phyloP scores from a whole-genome alignment of 2,888 invertebrate species.

The Andrena praecox region DNA sequence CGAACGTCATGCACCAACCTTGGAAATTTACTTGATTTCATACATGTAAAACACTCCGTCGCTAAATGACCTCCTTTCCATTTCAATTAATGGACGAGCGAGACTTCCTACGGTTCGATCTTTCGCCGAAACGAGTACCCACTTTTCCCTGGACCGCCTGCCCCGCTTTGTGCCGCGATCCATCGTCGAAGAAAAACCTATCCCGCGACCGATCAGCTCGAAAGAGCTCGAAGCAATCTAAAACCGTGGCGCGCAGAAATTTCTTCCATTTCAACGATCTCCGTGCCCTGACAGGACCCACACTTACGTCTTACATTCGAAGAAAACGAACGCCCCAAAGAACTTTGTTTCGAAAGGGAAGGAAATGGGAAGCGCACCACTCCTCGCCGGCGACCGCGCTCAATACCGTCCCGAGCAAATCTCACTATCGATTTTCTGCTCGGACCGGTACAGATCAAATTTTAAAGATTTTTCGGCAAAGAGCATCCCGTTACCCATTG shows the following conservation, averaged over 20 bases:
- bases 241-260: conserved; percentile 58
- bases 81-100: conserved; percentile 50
- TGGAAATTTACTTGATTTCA: conserved; percentile 4
- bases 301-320: conserved; percentile 41
- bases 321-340: conserved; percentile 28
- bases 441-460: not conserved
- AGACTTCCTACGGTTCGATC: conserved; percentile 25
- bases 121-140: not conserved
- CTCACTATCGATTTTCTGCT: not conserved
- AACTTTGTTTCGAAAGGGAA: conserved; percentile 39
- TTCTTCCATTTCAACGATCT: conserved; percentile 55
- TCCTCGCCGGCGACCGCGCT: conserved; percentile 20
- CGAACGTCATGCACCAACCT: not conserved
- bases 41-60: conserved; percentile 28
- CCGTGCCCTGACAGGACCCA: conserved; percentile 46
- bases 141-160: conserved; percentile 26
- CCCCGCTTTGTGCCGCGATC: conserved; percentile 53
- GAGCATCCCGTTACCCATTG: too few species aligned
- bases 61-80: conserved; percentile 17
- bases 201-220: conserved; percentile 62
- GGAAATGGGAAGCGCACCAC: conserved; percentile 24
- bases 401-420: not conserved
- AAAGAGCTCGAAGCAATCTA: conserved; percentile 59
- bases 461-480: not conserved
- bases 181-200: conserved; percentile 61